Percentiles rank a stretch among this genome's conserved stretches.
Conservation (phyloP, 1,140 invertebrate genomes). For the Eciton burchellii region DNA sequence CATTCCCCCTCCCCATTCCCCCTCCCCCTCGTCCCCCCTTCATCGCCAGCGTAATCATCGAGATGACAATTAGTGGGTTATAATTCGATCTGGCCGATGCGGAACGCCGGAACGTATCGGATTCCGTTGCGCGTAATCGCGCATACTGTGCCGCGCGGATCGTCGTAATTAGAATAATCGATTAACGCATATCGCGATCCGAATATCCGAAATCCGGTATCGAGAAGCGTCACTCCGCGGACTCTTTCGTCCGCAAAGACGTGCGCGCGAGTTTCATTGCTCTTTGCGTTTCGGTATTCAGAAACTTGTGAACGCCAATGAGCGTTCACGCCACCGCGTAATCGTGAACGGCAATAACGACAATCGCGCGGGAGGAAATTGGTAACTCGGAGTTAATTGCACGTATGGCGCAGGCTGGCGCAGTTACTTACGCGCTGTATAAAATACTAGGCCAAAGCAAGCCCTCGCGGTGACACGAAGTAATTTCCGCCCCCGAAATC, state of each 20-base stretch:
- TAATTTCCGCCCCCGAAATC: slow-evolving; percentile 72
- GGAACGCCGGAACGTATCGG: slow-evolving; percentile 36
- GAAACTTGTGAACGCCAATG: neutral
- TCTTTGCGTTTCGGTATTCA: neutral
- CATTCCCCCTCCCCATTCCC: neutral
- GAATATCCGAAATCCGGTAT: slow-evolving; percentile 5
- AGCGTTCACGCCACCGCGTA: neutral
- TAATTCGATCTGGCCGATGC: slow-evolving; percentile 35
- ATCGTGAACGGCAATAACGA: neutral
- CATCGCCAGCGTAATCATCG: neutral
- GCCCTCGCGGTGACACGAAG: slow-evolving; percentile 57
- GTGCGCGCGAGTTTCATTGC: neutral
- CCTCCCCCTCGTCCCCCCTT: too few species aligned
- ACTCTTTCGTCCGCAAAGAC: neutral
- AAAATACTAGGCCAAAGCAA: slow-evolving; percentile 39
- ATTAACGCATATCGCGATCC: slow-evolving; percentile 12
- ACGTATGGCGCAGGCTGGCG: neutral
- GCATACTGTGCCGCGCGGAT: neutral
- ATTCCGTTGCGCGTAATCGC: slow-evolving; percentile 9
- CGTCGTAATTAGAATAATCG: slow-evolving; percentile 37
- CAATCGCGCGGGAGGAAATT: slow-evolving; percentile 17
- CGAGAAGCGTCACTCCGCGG: neutral
- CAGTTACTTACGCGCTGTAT: slow-evolving; percentile 49
- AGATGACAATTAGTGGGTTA: slow-evolving; percentile 31
- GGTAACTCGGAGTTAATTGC: slow-evolving; percentile 30